phyloP scores from a whole-genome alignment of 1,140 invertebrate genomes.

The Potamilus streckersoni region DNA sequence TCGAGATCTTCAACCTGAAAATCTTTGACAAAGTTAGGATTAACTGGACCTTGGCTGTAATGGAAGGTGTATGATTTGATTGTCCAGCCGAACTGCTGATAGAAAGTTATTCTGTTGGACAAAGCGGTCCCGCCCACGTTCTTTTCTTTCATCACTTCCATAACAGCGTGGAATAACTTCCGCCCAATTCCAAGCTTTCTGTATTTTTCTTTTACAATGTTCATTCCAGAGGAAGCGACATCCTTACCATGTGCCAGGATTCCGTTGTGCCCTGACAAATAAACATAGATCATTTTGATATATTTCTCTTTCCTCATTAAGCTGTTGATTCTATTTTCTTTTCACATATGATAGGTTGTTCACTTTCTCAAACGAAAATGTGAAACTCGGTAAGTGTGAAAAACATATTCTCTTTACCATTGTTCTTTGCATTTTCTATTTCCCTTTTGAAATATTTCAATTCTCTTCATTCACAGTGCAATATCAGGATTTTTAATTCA shows the following conservation, averaged over 20 bases:
- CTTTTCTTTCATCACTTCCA: constrained; percentile 42
- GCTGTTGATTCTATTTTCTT: no score
- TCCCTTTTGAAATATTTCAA: no score
- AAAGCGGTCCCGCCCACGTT: constrained; percentile 46
- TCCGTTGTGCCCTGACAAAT: constrained; percentile 39
- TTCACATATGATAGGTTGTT: no score
- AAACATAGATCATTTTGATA: not conserved
- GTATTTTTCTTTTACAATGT: constrained; percentile 45
- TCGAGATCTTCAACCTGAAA: constrained; percentile 33
- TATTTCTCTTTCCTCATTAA: no score
- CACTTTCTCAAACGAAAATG: no score
- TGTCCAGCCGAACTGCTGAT: constrained; percentile 48
- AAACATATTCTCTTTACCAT: no score
- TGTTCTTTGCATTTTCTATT: no score
- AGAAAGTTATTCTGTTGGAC: constrained; percentile 45
- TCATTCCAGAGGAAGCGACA: constrained; percentile 47
- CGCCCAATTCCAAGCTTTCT: constrained; percentile 39
- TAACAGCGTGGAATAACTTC: constrained; percentile 36
- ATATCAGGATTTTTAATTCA: no score
- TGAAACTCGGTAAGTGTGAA: no score
- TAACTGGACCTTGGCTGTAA: constrained; percentile 43
- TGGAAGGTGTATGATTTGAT: constrained; percentile 45
- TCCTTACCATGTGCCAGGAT: constrained; percentile 38
- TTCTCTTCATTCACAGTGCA: no score
- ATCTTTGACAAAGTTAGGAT: constrained; percentile 33